Evolutionary conservation across 92 coral and sea anemone species (phyloP).

Genomic region (Zoanthus sociatus): DNA sequence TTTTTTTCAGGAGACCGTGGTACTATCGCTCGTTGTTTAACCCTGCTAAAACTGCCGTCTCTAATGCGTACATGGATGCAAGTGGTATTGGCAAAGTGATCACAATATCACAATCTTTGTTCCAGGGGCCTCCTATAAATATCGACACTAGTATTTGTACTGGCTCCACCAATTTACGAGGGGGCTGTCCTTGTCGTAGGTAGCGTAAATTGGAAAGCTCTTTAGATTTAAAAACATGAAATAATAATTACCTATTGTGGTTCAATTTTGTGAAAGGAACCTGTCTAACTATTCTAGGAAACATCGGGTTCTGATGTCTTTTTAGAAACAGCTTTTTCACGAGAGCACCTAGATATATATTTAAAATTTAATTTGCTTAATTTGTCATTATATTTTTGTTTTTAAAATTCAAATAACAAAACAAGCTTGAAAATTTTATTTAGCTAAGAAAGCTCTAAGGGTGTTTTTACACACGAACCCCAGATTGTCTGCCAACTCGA

Average conservation of each 20-base stretch:
- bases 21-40: slow-evolving; percentile 95
- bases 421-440: too few relatives aligned
- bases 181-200: slow-evolving; percentile 90
- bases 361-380: too few relatives aligned
- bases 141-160: slow-evolving; percentile 60
- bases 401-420: too few relatives aligned
- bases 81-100: slow-evolving; percentile 96
- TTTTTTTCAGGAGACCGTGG: slow-evolving; percentile 87
- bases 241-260: neutral
- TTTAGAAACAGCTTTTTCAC: too few relatives aligned
- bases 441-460: too few relatives aligned
- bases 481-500: too few relatives aligned
- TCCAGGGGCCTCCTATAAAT: slow-evolving; percentile 77
- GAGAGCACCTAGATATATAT: too few relatives aligned
- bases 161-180: slow-evolving; percentile 67
- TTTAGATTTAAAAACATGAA: neutral
- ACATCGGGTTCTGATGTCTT: too few relatives aligned
- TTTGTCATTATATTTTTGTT: too few relatives aligned
- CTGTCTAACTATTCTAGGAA: too few relatives aligned
- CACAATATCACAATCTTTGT: slow-evolving; percentile 94
- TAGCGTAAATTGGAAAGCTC: neutral
- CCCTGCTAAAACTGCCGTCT: slow-evolving; percentile 93
- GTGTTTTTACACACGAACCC: too few relatives aligned
- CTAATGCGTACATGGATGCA: slow-evolving; percentile 98
- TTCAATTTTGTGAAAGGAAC: too few relatives aligned